Evolutionary conservation across 2,797 vertebrate species (phyloP), one percentile per base, ranked within the genome.

Genomic region (Dendrocincla fuliginosa): DNA sequence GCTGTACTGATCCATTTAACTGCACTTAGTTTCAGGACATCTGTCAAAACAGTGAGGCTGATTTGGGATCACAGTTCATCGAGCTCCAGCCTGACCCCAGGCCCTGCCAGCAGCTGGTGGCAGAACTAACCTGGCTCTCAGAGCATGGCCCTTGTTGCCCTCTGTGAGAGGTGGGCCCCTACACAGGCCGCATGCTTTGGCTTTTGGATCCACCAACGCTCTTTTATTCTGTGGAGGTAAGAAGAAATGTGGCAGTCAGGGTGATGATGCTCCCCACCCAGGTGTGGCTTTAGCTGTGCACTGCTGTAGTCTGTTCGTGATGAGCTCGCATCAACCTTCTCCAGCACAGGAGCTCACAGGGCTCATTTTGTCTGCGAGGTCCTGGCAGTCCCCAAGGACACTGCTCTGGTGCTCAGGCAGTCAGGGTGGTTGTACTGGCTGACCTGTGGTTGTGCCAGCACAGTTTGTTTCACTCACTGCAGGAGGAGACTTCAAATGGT

Each of bases 301-400:
- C 27, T 75, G 19, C 73, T 37, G 12, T 39, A 81, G 28, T 59
- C 73, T 77, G 41, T 16, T 83, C 35, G 10, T 32, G 33, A 74
- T 68, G 33, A 44, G 14, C 33, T 86, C 1, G 0, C 49, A 59
- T 55, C 30, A 55, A 11, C 9, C 7, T 68, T 86, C 83, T 63
- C 59, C 67, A 73, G 55, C 53, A 19, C 27, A 5, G 42, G 55
- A 76, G 39, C 55, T 87, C 56, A 63, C 30, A 59, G 60, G 59
- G 22, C n/a, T 73, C 32, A 4, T 89, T 87, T 35, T 61, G 32
- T 35, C 59, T 76, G 25, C 0, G 0, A 53, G 53, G 32, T 65
- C 35, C 70, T 0, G 0, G 17, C 11, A 52, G 16, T 53, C 37
- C 50, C 41, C 13, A 3, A 3, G 15, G 41, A 32, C 0, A 0